Base-by-base conservation (phyloP, 2,888 invertebrate genomes). In the Erebia aethiops region DNA sequence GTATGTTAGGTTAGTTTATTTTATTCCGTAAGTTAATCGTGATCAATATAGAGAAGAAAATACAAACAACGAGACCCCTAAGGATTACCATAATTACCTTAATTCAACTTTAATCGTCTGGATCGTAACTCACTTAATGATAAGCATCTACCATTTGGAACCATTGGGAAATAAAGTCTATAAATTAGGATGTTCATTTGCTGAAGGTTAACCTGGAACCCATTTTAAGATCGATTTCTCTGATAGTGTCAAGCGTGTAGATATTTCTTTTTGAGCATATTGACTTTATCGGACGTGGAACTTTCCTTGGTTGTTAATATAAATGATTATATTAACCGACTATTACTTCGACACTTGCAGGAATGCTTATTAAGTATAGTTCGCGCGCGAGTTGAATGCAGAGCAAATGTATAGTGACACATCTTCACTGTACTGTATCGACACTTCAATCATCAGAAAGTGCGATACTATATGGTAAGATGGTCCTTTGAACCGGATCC, bases 81-180 rank as follows among this genome's bases (percentile, higher is more conserved):
- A 41, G 52, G 54, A 52, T n/a, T 49, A 13, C 51, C 52, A 64
- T 64, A 52, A 64, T 64, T 60, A 18, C 10, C 57, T 52, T 11
- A 71, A 43, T 67, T 70, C 52, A 67, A 70, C 67, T 70, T 70
- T 72, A 46, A 60, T 64, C 54, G 52, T 16, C 52, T 11, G 35
- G n/a, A 51, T 51, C 54, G 54, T 54, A 64, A 64, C 21, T 64
- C 54, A 64, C 16, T 4, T 18, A 54, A 54, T 16, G 64, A 64
- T 64, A 64, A 64, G 14, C 35, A 64, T 64, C 64, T 41, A 54
- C 54, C 64, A 41, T 54, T 64, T 18, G 18, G 64, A 54, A 35
- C 64, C 64, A 35, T 64, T 64, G 64, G 64, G 64, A 54, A 62
- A 54, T 64, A 64, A 64, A 64, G 41, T 64, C 52, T 64, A 52